Percentiles rank a stretch among this genome's conserved stretches.
Conservation (phyloP, 1,140 invertebrate species). For the Orius insidiosus region DNA sequence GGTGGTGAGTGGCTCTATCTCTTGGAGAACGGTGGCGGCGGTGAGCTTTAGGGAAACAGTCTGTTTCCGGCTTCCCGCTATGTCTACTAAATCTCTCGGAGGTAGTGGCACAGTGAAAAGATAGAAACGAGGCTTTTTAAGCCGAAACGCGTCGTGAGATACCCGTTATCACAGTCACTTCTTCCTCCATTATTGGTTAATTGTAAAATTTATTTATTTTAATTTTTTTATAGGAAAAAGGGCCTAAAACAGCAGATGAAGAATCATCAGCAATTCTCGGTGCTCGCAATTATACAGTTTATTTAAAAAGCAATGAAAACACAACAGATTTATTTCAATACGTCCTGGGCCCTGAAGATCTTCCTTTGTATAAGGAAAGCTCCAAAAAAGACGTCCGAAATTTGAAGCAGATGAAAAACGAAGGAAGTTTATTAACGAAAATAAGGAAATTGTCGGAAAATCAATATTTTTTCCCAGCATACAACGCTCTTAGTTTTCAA, state of each 20-base stretch:
- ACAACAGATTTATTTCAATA: constrained; percentile 27
- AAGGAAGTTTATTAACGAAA: constrained; percentile 29
- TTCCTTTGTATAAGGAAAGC: constrained; percentile 18
- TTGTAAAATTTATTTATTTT: not conserved
- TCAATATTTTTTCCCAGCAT: constrained; percentile 40
- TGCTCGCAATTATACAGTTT: constrained; percentile 33
- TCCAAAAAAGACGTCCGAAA: constrained; percentile 13
- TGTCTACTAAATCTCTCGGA: too few relatives aligned
- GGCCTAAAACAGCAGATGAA: constrained; percentile 22
- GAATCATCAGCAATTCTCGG: constrained; percentile 30
- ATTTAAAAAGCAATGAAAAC: constrained; percentile 27
- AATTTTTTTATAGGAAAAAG: constrained; percentile 15
- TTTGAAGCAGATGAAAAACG: not conserved
- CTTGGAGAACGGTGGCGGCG: too few relatives aligned
- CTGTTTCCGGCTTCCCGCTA: too few relatives aligned
- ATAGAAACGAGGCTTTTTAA: too few relatives aligned
- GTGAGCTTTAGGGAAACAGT: too few relatives aligned
- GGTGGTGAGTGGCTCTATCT: too few relatives aligned
- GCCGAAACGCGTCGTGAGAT: too few relatives aligned
- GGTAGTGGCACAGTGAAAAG: too few relatives aligned
- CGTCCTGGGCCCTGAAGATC: constrained; percentile 22
- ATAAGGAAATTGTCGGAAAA: constrained; percentile 35
- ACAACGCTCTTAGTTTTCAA: too few relatives aligned
- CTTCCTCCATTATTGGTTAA: too few relatives aligned
- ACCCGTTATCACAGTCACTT: too few relatives aligned